A percentile compares a stretch with the other conserved stretches of the same genome.
Conservation (phyloP, 2,113 vertebrate species). For the Scortum barcoo region DNA sequence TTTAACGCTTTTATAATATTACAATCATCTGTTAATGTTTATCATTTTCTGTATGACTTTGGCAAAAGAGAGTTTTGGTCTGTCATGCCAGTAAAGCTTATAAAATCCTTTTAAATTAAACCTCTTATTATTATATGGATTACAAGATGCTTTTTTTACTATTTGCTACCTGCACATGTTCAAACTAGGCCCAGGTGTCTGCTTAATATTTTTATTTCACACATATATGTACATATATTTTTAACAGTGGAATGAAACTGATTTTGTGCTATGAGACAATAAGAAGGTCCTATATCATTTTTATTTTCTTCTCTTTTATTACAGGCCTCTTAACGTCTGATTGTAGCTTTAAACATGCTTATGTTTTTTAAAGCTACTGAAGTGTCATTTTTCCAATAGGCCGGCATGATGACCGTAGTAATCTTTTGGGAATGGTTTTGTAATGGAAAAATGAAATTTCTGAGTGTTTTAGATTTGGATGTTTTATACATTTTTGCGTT, state of each 20-base stretch:
- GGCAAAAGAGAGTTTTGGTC: too few species aligned
- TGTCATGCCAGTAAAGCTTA: too few species aligned
- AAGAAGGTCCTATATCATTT: conserved; percentile 4
- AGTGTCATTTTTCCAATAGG: conserved; percentile 13
- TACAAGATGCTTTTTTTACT: conserved; percentile 39
- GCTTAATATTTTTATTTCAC: conserved; percentile 32
- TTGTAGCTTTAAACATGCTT: conserved; percentile 39
- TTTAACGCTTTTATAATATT: too few species aligned
- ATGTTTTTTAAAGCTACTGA: conserved; percentile 29
- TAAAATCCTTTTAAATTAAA: too few species aligned
- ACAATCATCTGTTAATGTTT: too few species aligned
- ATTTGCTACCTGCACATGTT: conserved; percentile 18
- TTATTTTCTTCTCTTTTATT: conserved; percentile 5
- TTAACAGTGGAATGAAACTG: conserved; percentile 16
- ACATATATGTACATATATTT: conserved; percentile 36
- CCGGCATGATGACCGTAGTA: background rate
- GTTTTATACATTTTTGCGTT: conserved; percentile 50
- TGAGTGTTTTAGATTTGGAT: conserved; percentile 30
- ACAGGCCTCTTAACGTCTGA: background rate
- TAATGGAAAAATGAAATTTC: conserved; percentile 18
- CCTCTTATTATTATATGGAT: too few species aligned
- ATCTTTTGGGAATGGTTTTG: conserved; percentile 40
- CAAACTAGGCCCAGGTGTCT: conserved; percentile 15
- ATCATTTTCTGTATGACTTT: too few species aligned
- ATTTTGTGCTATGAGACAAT: background rate